Conservation (phyloP, 2,113 vertebrate genomes). For the Oxyura jamaicensis region DNA sequence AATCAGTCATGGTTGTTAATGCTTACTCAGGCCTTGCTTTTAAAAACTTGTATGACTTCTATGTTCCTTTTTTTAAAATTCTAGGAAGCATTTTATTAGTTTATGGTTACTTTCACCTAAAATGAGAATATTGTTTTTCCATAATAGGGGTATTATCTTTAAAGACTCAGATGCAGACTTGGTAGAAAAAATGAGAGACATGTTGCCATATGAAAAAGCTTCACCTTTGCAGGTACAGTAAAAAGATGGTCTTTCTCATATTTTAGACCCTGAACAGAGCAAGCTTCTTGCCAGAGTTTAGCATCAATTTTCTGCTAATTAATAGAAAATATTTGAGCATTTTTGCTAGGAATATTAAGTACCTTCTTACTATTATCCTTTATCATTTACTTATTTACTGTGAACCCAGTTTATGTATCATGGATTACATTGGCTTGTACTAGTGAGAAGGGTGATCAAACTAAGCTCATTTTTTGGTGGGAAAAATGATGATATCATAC, state of each 20-base stretch:
- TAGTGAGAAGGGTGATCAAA: neutral
- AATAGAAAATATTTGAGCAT: neutral
- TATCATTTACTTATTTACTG: neutral
- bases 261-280: neutral
- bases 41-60: neutral
- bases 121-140: neutral
- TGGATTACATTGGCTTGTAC: neutral
- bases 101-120: neutral
- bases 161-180: neutral
- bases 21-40: neutral
- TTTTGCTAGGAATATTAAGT: neutral
- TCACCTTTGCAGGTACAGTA: slow-evolving; percentile 40
- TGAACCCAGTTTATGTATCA: neutral
- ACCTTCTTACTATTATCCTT: neutral
- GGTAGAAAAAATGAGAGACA: neutral
- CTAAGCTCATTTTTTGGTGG: neutral
- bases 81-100: neutral
- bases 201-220: neutral
- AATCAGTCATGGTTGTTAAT: neutral
- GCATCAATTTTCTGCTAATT: neutral
- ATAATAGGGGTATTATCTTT: neutral
- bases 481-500: neutral
- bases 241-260: neutral
- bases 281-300: neutral
- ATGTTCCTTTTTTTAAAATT: neutral